These are phyloP conservation scores for Paedocypris sp. DNA, from an alignment of 2,113 vertebrate species.

Conservation along the genomic window DNA sequence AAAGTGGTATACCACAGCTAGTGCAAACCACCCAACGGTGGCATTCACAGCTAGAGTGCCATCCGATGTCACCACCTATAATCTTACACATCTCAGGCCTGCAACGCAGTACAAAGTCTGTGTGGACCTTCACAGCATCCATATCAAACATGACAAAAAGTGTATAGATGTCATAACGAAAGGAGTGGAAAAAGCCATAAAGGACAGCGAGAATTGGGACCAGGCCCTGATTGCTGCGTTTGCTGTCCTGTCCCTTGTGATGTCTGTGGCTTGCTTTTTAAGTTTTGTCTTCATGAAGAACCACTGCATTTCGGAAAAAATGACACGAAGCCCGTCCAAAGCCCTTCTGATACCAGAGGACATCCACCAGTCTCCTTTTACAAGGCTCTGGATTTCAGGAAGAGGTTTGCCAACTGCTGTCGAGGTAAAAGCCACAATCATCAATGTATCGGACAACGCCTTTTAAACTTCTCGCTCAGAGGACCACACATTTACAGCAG, in stretches of 20 bases:
- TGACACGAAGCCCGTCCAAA: slow-evolving; percentile 67
- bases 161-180: slow-evolving; percentile 88
- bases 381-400: slow-evolving; percentile 76
- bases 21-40: slow-evolving; percentile 57
- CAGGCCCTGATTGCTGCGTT: slow-evolving; percentile 65
- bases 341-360: slow-evolving; percentile 60
- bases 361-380: slow-evolving; percentile 72
- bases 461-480: slow-evolving; percentile 49
- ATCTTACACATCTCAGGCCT: slow-evolving; percentile 83
- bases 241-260: slow-evolving; percentile 69
- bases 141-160: slow-evolving; percentile 72
- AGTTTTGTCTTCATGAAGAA: slow-evolving; percentile 69
- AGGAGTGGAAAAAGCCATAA: slow-evolving; percentile 54
- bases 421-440: slow-evolving; percentile 88
- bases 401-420: slow-evolving; percentile 70
- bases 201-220: slow-evolving; percentile 58
- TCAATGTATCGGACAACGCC: slow-evolving; percentile 76
- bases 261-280: slow-evolving; percentile 69
- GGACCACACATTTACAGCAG: slow-evolving; percentile 34
- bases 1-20: slow-evolving; percentile 77
- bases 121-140: slow-evolving; percentile 74
- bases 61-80: slow-evolving; percentile 77
- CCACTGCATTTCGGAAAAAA: slow-evolving; percentile 56
- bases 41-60: slow-evolving; percentile 80
- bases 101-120: slow-evolving; percentile 88